phyloP scores from a whole-genome alignment of 2,888 invertebrate species.

The Drosophila paranaensis region DNA sequence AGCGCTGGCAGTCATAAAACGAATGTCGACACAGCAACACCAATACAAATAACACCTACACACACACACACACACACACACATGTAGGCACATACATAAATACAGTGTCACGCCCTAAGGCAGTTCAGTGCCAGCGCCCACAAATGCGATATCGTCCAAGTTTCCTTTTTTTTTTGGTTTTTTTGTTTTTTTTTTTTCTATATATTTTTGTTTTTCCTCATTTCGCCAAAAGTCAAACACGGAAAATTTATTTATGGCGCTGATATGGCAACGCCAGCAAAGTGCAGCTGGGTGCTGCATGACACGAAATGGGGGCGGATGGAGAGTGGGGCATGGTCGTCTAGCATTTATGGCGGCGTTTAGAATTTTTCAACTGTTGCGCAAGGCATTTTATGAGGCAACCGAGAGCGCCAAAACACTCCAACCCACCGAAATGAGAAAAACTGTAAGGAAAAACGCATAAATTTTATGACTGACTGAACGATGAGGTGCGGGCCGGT shows the following conservation, averaged over 20 bases:
- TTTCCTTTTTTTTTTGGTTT: constrained; percentile 10
- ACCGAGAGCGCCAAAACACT: constrained; percentile 32
- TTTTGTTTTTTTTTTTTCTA: constrained; percentile 18
- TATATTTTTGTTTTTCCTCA: constrained; percentile 38
- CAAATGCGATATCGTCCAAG: constrained; percentile 42
- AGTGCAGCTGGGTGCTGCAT: constrained; percentile 29
- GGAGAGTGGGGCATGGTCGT: constrained; percentile 9
- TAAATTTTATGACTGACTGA: constrained; percentile 76
- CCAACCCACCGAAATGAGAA: constrained; percentile 34
- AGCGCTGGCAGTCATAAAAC: constrained; percentile 43
- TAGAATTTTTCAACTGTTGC: constrained; percentile 73
- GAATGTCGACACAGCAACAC: constrained; percentile 28
- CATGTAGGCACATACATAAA: constrained; percentile 3
- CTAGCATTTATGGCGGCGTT: constrained; percentile 51
- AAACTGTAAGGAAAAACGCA: constrained; percentile 68
- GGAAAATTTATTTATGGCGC: constrained; percentile 69
- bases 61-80: constrained; percentile 13
- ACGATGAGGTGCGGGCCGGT: constrained; percentile 2
- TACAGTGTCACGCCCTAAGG: constrained; percentile 30
- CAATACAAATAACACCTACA: constrained; percentile 6
- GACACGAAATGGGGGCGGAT: no score
- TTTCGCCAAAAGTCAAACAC: constrained; percentile 59
- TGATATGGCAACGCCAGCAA: constrained; percentile 62
- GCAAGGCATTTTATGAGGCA: constrained; percentile 57
- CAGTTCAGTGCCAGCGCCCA: constrained; percentile 22